Evolutionary conservation across 37 sponge, comb jelly and placozoan species (phyloP).

Genomic region (Agelas oroides): DNA sequence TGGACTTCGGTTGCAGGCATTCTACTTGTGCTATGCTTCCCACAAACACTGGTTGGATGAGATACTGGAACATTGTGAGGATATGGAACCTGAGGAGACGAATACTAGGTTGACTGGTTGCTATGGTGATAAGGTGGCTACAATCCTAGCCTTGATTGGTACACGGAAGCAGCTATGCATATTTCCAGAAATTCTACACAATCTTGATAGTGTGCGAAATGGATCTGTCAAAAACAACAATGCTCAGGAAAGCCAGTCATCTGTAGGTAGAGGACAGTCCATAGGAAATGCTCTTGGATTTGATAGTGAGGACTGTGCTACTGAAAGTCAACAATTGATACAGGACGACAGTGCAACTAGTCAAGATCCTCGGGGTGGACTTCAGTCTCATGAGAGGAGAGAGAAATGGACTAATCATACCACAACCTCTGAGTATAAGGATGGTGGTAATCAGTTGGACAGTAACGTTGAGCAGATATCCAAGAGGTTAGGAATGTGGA

Average conservation of each 20-base stretch:
- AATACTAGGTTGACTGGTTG: neutral
- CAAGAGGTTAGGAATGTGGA: constrained; percentile 20
- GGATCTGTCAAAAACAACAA: neutral
- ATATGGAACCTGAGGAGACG: constrained; percentile 8
- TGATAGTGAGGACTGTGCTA: neutral
- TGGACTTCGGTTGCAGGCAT: neutral
- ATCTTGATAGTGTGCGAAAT: neutral
- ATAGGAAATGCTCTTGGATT: neutral
- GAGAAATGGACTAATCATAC: too few species aligned
- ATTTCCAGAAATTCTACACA: constrained; percentile 25
- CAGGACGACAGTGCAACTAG: neutral
- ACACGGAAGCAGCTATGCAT: constrained; percentile 28
- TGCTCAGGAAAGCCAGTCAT: too few species aligned
- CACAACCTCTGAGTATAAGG: too few species aligned
- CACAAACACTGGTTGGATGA: neutral
- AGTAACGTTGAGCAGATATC: too few species aligned
- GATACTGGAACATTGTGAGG: neutral
- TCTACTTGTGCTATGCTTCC: constrained; percentile 12
- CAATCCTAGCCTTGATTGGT: constrained; percentile 32
- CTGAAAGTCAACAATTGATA: neutral
- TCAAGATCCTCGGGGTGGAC: neutral
- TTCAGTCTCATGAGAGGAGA: too few species aligned
- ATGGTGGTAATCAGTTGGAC: too few species aligned
- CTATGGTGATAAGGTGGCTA: constrained; percentile 5
- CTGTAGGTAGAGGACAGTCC: too few species aligned